Percentiles rank a stretch among this genome's conserved stretches.
These are phyloP conservation scores for Diglossa cyanea DNA, from an alignment of 2,797 vertebrate genomes.

Conservation along the genomic window DNA sequence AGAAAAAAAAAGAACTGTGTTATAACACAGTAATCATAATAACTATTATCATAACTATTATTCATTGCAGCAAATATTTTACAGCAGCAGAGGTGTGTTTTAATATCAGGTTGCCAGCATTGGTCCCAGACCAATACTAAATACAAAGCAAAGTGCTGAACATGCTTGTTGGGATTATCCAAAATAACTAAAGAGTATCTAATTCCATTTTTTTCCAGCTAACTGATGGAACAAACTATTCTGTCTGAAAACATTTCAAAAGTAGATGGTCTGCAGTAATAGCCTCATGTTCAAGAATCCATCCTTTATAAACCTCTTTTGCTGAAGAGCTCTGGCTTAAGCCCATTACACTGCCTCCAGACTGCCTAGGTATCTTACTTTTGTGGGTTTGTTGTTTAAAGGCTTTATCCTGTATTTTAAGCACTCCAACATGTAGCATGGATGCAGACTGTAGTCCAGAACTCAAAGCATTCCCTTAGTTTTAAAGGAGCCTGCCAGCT, in stretches of 20 bases:
- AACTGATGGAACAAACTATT: neutral
- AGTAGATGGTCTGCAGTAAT: neutral
- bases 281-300: neutral
- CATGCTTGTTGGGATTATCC: neutral
- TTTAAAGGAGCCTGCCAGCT: neutral
- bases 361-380: neutral
- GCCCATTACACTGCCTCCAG: neutral
- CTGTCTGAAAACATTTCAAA: neutral
- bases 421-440: fast-evolving
- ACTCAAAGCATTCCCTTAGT: neutral
- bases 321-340: neutral
- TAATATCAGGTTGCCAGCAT: neutral
- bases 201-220: neutral
- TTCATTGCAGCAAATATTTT: neutral
- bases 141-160: neutral
- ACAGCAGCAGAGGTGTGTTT: neutral
- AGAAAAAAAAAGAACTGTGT: neutral
- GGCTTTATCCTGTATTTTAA: neutral
- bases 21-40: neutral
- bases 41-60: neutral
- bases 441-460: neutral
- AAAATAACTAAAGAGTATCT: neutral
- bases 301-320: neutral
- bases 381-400: neutral
- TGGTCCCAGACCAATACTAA: neutral